These are phyloP conservation scores for Acropternis orthonyx DNA, from an alignment of 2,797 vertebrate genomes.

Conservation along the genomic window DNA sequence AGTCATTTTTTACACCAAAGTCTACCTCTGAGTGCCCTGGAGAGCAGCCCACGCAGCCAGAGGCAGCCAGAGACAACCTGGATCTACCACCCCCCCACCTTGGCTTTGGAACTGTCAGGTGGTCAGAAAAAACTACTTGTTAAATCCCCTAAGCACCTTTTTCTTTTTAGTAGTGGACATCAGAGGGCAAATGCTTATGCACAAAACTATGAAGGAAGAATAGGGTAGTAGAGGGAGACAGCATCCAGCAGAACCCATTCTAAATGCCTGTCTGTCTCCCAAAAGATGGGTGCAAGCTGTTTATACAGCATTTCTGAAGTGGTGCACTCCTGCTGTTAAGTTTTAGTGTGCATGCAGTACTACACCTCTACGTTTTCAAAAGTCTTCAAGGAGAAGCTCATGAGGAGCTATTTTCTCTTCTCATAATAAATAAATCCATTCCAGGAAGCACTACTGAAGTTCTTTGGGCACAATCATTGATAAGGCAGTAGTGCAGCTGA, in stretches of 20 bases:
- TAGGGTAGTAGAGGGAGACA: neutral
- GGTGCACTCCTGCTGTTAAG: neutral
- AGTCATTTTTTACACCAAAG: neutral
- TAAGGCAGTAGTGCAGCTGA: neutral
- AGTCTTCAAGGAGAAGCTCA: neutral
- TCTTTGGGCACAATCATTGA: rapidly evolving
- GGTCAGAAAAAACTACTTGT: neutral
- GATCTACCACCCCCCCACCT: rapidly evolving
- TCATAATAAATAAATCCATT: rapidly evolving
- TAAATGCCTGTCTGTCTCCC: neutral
- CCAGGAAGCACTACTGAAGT: neutral
- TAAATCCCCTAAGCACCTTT: neutral
- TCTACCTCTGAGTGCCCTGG: too few species aligned
- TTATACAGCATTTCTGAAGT: neutral
- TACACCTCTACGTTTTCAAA: rapidly evolving
- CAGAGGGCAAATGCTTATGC: neutral
- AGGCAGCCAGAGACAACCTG: neutral
- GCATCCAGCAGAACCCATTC: neutral
- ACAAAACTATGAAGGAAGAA: neutral
- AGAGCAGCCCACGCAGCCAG: neutral
- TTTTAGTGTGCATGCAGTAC: neutral
- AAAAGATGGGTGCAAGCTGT: rapidly evolving
- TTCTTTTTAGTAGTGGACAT: neutral
- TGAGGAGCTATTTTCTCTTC: neutral
- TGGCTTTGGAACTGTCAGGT: neutral